Conservation (phyloP, 2,888 invertebrate species). For the Amblyjoppa fuscipennis region DNA sequence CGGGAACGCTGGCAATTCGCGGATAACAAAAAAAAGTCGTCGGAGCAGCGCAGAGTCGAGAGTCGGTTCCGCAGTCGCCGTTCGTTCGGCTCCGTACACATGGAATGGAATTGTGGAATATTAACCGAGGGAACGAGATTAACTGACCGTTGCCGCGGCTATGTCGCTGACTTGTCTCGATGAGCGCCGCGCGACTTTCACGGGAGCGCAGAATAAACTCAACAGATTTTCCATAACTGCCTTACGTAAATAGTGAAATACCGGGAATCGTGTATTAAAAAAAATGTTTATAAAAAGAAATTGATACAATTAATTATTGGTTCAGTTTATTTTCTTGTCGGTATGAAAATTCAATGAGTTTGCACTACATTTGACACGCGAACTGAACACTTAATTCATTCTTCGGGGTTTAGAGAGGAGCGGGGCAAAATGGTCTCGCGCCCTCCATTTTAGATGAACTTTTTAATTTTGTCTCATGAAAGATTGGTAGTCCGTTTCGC, state of each 20-base stretch:
- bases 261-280: constrained; percentile 10
- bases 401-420: neutral
- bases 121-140: constrained; percentile 79
- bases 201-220: constrained; percentile 75
- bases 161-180: constrained; percentile 60
- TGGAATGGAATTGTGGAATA: constrained; percentile 79
- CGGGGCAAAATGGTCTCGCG: too few species aligned
- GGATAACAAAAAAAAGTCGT: constrained; percentile 53
- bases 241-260: constrained; percentile 79
- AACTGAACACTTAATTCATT: neutral
- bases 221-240: constrained; percentile 79
- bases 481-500: too few species aligned
- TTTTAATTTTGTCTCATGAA: too few species aligned
- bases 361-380: neutral
- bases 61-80: constrained; percentile 65
- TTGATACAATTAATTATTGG: constrained; percentile 20
- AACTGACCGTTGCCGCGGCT: constrained; percentile 80
- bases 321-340: neutral
- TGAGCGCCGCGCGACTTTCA: constrained; percentile 79
- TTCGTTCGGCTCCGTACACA: constrained; percentile 38
- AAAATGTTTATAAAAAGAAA: constrained; percentile 14
- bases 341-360: neutral
- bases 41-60: constrained; percentile 55
- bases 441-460: too few species aligned
- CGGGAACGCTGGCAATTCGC: constrained; percentile 31